Evolutionary conservation across 2,888 invertebrate species (phyloP), one percentile per base, ranked within the genome.

Genomic region (Hydrotaea diabolus): DNA sequence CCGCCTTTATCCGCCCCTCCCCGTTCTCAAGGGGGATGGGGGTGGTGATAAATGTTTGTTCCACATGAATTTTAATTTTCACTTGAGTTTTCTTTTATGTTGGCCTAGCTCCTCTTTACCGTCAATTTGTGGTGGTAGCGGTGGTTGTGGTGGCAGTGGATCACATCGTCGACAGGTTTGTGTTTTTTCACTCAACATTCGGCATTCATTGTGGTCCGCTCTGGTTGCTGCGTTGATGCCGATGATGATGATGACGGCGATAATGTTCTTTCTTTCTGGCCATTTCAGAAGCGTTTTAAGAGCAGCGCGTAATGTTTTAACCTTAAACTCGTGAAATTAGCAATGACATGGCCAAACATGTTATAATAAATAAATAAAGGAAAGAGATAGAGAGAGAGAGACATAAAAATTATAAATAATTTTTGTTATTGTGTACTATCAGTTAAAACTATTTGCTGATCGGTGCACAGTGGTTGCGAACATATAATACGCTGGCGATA

Each of bases 21-120:
- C 43, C 36, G 49, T 77, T 77, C 59, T 43, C 75, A 46, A n/a
- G n/a, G n/a, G n/a, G n/a, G n/a, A n/a, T 31, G 31, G 31, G 31
- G 31, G 31, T 31, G 31, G 77, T 75, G 82, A 82, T 75, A 77
- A n/a, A 46, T 83, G 72, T 77, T 79, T 59, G 71, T 62, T 80
- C 36, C 84, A 81, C 71, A 75, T 62, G 71, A 64, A 84, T 62
- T 62, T 23, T n/a, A 62, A 62, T 62, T 31, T 31, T 31, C 36
- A 36, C 17, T n/a, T 62, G 36, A n/a, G 36, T 62, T 7, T 62
- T 59, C 8, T 59, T 59, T 1, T 62, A 21, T 62, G 62, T 15
- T 62, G 26, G 13, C 62, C 62, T 36, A 31, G 2, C 31, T 62
- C 62, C 59, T 31, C 62, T 62, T 62, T 36, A 62, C 31, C 62